Percentiles rank a stretch among this genome's conserved stretches.
Conservation (phyloP, 2,797 vertebrate species). For the Rhinella marina region DNA sequence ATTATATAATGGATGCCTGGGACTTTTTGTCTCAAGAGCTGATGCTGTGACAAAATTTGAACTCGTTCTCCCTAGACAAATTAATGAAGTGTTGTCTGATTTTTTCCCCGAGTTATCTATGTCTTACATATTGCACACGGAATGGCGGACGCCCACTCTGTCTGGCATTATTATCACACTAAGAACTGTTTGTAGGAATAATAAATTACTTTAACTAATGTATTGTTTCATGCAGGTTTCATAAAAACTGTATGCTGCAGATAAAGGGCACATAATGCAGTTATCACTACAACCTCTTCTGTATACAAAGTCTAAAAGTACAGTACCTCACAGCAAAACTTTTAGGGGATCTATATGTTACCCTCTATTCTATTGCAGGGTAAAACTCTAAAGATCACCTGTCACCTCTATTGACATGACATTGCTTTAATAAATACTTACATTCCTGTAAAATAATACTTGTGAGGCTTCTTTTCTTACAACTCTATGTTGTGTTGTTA, state of each 20-base stretch:
- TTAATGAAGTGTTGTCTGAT: slow-evolving; percentile 76
- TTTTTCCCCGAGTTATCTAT: slow-evolving; percentile 64
- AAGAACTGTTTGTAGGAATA: background rate
- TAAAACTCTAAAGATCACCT: too few species aligned
- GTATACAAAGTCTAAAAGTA: too few species aligned
- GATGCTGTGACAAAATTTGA: slow-evolving; percentile 74
- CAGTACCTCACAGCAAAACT: too few species aligned
- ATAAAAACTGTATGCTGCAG: slow-evolving; percentile 1
- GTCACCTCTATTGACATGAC: too few species aligned
- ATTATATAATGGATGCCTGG: slow-evolving; percentile 74
- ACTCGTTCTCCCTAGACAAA: slow-evolving; percentile 76
- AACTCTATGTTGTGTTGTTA: too few species aligned
- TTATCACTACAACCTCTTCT: background rate
- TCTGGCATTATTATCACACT: slow-evolving; percentile 45
- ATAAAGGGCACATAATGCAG: background rate
- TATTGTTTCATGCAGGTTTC: slow-evolving; percentile 26
- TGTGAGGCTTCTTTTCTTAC: too few species aligned
- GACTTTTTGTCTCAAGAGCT: slow-evolving; percentile 76
- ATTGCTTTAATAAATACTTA: too few species aligned
- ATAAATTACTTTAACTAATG: slow-evolving; percentile 25
- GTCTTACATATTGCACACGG: slow-evolving; percentile 55
- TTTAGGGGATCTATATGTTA: too few species aligned
- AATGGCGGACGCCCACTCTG: slow-evolving; percentile 59
- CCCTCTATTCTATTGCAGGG: too few species aligned
- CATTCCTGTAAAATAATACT: too few species aligned